These are phyloP conservation scores for Smutsia temminckii DNA, from an alignment of 2,797 vertebrate species.

Conservation along the genomic window DNA sequence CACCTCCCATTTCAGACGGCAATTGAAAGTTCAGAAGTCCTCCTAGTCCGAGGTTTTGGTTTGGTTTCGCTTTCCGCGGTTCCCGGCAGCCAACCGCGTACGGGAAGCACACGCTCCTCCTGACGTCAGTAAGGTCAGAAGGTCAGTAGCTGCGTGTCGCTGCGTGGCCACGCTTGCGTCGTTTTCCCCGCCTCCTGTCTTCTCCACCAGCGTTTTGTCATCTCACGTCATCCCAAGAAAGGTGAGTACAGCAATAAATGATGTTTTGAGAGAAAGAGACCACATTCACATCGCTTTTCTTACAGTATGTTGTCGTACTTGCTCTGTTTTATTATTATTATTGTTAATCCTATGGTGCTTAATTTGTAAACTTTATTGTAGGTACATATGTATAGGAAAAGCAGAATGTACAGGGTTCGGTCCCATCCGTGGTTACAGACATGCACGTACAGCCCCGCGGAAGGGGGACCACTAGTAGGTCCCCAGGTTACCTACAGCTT, in stretches of 20 bases:
- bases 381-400: not conserved
- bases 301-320: not conserved
- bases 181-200: not conserved
- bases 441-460: not conserved
- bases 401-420: too few species aligned
- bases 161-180: not conserved
- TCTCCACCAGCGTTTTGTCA: not conserved
- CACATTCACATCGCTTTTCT: not conserved
- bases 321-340: not conserved
- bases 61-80: not conserved
- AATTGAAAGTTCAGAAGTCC: not conserved
- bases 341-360: not conserved
- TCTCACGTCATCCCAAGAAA: not conserved
- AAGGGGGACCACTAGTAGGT: not conserved
- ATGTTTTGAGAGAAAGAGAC: not conserved
- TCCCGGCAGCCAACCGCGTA: rapidly evolving
- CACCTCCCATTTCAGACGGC: not conserved
- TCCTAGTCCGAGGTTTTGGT: not conserved
- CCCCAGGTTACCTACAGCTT: not conserved
- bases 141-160: not conserved
- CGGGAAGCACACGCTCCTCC: not conserved
- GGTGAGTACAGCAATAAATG: not conserved
- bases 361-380: not conserved
- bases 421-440: not conserved
- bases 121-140: not conserved